Base-by-base conservation (phyloP, 2,113 vertebrate genomes). In the Asarcornis scutulata region DNA sequence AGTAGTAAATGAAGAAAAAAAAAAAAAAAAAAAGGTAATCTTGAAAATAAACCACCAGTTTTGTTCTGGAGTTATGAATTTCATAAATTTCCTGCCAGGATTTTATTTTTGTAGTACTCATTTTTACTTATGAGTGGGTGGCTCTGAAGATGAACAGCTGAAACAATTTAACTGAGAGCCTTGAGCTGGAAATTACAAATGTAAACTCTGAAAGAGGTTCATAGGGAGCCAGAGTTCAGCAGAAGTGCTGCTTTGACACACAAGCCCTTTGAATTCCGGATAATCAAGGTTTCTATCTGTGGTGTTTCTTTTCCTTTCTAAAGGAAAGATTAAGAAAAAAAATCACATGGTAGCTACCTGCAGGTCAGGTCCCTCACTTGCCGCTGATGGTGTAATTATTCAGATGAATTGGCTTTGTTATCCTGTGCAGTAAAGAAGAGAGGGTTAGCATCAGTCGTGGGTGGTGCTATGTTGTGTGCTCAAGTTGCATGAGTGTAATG, bases 31-130 rank as follows among this genome's bases (percentile, higher is more conserved):
- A 68, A 82, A 58, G 2, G 32, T 75, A 17, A 40, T 73, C 9
- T 40, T 74, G 67, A 77, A 88, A 96, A 94, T 22, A 68, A 88
- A 86, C 17, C 7, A 55, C 13, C 77, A 48, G 26, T 83, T 88
- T 86, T 91, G 17, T 75, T 23, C 32, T 86, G 8, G 23, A 92
- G 29, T 73, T 75, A 82, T 4, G 34, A 91, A 82, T 87, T 81
- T 44, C 23, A 75, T 90, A 77, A 81, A 67, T 92, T 95, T 89
- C 9, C 27, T 73, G 44, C 58, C 71, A 72, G 4, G 27, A 67
- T 78, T 94, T 91, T 86, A 77, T 88, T 95, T 95, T 38, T 63
- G 13, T 91, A 60, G 60, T 48, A 63, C 36, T 67, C 8, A 84
- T 68, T 94, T 91, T 88, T 85, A 83, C n/a, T 83, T 36, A 46